Percentiles rank a stretch among this genome's conserved stretches.
Evolutionary conservation across 1,140 invertebrate species (phyloP).

Genomic region (Drosophila subobscura): DNA sequence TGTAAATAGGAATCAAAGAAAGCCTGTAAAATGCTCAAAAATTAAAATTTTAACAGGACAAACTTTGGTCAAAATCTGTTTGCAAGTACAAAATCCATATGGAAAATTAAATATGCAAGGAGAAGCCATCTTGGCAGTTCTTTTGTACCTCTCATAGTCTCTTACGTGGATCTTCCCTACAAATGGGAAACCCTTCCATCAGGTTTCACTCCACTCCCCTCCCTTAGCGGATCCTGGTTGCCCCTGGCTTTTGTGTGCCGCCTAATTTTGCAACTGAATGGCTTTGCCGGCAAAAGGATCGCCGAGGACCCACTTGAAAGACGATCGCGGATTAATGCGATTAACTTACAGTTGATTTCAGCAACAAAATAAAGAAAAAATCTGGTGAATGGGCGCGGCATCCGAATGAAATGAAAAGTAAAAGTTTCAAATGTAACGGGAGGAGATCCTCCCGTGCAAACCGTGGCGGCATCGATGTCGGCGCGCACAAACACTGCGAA

Average conservation of each 20-base stretch:
- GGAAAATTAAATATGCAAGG: conserved; percentile 14
- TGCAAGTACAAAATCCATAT: not conserved
- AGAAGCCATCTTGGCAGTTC: conserved; percentile 3
- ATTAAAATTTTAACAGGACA: too few species aligned
- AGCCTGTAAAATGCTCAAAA: too few species aligned
- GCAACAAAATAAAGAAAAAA: conserved; percentile 35
- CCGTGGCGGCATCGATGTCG: conserved; percentile 15
- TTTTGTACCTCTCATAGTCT: not conserved
- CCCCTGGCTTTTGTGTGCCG: conserved; percentile 38
- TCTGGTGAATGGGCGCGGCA: conserved; percentile 9
- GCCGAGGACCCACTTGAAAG: conserved; percentile 65
- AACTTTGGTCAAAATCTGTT: too few species aligned
- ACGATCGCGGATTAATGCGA: conserved; percentile 77
- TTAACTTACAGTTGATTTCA: conserved; percentile 81
- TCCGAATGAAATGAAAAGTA: conserved; percentile 37
- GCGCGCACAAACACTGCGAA: conserved; percentile 48
- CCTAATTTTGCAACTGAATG: conserved; percentile 59
- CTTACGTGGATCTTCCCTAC: not conserved
- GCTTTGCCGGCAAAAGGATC: conserved; percentile 56
- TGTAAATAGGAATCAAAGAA: not conserved
- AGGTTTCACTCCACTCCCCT: not conserved
- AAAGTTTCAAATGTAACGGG: conserved; percentile 67
- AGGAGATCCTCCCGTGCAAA: conserved; percentile 26
- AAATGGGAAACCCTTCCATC: conserved; percentile 19
- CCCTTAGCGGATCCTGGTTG: conserved; percentile 3